Evolutionary conservation across 2,797 vertebrate species (phyloP).

Genomic region (Uromys caudimaculatus): DNA sequence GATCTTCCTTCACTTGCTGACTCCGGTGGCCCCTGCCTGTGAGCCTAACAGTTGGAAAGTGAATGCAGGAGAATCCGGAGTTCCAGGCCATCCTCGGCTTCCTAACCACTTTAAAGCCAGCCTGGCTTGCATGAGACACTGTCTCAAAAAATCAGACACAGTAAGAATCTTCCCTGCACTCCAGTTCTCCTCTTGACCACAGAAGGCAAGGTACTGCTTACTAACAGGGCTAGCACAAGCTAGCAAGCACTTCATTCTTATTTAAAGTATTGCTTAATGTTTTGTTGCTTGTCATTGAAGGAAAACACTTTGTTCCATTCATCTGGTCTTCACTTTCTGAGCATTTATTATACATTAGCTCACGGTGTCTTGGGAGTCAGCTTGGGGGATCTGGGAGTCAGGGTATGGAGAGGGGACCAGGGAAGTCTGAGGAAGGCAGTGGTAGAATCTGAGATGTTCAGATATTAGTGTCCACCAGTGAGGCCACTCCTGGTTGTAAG

Average conservation of each 20-base stretch:
- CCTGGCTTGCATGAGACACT: background rate
- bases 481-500: background rate
- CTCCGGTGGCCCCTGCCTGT: no score
- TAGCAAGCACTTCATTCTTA: background rate
- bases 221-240: background rate
- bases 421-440: background rate
- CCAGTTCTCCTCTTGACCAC: background rate
- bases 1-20: background rate
- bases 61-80: no score
- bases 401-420: background rate
- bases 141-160: background rate
- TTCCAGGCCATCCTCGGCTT: background rate
- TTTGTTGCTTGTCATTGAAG: background rate
- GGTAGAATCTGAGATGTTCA: background rate
- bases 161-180: background rate
- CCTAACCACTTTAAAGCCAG: background rate
- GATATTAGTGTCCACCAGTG: background rate
- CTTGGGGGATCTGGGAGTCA: background rate
- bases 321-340: fast-evolving
- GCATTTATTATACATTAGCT: background rate
- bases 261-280: background rate
- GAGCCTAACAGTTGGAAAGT: no score
- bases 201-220: background rate
- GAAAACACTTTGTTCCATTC: background rate
- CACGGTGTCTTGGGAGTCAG: no score